phyloP scores from a whole-genome alignment of 1,140 invertebrate genomes.

The Drosophila seguyi region DNA sequence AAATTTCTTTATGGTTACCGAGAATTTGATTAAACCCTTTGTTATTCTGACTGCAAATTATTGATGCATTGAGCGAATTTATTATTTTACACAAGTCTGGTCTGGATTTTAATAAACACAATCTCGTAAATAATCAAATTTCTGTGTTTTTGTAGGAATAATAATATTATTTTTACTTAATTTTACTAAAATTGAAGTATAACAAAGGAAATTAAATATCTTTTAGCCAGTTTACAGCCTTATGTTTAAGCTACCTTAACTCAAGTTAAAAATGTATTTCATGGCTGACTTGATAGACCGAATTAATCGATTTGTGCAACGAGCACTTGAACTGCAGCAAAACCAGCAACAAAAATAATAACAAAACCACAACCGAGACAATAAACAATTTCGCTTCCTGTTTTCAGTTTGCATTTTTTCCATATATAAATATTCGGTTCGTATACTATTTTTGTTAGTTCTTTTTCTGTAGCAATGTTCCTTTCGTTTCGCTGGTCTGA shows the following conservation, averaged over 20 bases:
- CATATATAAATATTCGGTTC: constrained; percentile 41
- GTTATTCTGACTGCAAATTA: constrained; percentile 1
- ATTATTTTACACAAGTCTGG: not conserved
- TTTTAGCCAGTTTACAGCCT: not conserved
- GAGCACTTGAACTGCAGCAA: constrained; percentile 7
- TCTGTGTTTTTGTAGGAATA: too few relatives aligned
- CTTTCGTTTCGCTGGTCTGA: constrained; percentile 26
- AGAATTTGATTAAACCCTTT: not conserved
- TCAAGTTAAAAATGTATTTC: constrained; percentile 13
- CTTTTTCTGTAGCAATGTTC: constrained; percentile 14
- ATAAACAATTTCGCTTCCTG: constrained; percentile 45
- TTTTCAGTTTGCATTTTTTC: constrained; percentile 50
- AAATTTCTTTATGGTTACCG: not conserved
- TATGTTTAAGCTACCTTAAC: constrained; percentile 3
- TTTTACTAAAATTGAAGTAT: not conserved
- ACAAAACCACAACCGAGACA: constrained; percentile 39
- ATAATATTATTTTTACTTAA: not conserved
- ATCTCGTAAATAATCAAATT: not conserved
- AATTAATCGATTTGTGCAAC: constrained; percentile 48
- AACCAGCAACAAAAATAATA: constrained; percentile 9
- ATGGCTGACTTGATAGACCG: constrained; percentile 10
- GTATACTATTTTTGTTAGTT: constrained; percentile 14
- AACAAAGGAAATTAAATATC: not conserved
- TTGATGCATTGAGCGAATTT: constrained; percentile 1
- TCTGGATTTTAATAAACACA: not conserved